Conservation (phyloP, 2,113 vertebrate species). For the Microtus oregoni region DNA sequence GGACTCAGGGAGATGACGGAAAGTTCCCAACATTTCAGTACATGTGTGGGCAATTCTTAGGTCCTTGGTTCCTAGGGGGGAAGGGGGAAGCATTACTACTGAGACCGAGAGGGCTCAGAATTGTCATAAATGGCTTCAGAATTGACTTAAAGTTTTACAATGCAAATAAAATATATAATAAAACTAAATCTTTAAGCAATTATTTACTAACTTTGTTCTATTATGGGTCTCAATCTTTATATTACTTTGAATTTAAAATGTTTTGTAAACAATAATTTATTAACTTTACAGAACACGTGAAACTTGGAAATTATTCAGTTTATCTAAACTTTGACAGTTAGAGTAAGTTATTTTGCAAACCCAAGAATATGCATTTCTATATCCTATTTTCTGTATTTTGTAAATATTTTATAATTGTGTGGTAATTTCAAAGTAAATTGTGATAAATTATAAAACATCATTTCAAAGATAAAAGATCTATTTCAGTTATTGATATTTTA, state of each 20-base stretch:
- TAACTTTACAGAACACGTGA: background rate
- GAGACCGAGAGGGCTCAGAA: no score
- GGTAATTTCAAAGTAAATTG: background rate
- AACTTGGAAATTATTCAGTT: background rate
- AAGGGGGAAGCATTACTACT: no score
- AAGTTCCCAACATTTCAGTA: no score
- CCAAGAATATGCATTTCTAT: background rate
- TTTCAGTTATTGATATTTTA: accelerated
- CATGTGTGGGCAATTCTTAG: no score
- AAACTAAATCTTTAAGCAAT: background rate
- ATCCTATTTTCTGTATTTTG: background rate
- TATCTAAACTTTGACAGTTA: background rate
- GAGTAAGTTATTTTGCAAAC: background rate
- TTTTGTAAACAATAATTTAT: background rate
- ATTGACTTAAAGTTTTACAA: no score
- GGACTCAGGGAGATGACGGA: no score
- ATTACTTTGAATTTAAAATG: background rate
- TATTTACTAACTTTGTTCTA: background rate
- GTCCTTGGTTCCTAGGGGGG: no score
- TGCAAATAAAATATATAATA: background rate
- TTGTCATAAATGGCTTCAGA: no score
- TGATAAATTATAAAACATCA: background rate
- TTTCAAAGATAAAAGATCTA: background rate
- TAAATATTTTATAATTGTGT: background rate
- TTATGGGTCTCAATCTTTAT: background rate